Conservation (phyloP, 2,888 invertebrate genomes). For the Nowickia ferox region DNA sequence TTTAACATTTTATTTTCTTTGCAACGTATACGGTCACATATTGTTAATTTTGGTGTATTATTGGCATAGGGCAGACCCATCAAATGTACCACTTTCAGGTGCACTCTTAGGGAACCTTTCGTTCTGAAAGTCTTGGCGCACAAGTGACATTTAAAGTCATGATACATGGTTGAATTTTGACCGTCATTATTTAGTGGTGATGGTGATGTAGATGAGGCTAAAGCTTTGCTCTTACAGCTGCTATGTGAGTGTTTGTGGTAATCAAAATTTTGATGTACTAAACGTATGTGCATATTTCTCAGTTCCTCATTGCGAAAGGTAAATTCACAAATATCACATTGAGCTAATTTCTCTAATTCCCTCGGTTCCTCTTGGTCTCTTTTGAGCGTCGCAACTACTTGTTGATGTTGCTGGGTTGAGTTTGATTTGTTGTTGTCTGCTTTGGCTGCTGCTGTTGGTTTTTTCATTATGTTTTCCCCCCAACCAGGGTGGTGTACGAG, state of each 20-base stretch:
- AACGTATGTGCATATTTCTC: slow-evolving; percentile 89
- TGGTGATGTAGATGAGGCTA: slow-evolving; percentile 50
- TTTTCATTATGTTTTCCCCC: slow-evolving; percentile 37
- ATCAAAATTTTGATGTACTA: slow-evolving; percentile 85
- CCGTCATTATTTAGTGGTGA: not conserved
- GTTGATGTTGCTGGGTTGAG: slow-evolving; percentile 52
- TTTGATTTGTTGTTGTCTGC: slow-evolving; percentile 42
- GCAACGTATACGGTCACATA: slow-evolving; percentile 80
- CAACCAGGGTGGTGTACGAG: slow-evolving; percentile 3
- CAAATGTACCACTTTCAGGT: slow-evolving; percentile 90
- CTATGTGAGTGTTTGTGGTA: slow-evolving; percentile 8
- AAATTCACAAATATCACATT: slow-evolving; percentile 89
- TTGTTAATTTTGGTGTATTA: slow-evolving; percentile 77
- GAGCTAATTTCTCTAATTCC: slow-evolving; percentile 61
- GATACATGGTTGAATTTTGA: slow-evolving; percentile 64
- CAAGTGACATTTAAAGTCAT: slow-evolving; percentile 86
- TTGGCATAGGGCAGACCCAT: slow-evolving; percentile 75
- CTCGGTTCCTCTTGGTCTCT: slow-evolving; percentile 14
- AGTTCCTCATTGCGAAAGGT: slow-evolving; percentile 88
- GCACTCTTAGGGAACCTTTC: slow-evolving; percentile 92
- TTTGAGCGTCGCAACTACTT: slow-evolving; percentile 22
- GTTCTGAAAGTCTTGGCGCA: slow-evolving; percentile 92
- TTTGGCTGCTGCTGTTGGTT: slow-evolving; percentile 29
- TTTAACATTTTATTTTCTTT: slow-evolving; percentile 74
- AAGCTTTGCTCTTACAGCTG: slow-evolving; percentile 72